Evolutionary conservation across 2,113 vertebrate genomes (phyloP).

Genomic region (Lichenostomus cassidix): DNA sequence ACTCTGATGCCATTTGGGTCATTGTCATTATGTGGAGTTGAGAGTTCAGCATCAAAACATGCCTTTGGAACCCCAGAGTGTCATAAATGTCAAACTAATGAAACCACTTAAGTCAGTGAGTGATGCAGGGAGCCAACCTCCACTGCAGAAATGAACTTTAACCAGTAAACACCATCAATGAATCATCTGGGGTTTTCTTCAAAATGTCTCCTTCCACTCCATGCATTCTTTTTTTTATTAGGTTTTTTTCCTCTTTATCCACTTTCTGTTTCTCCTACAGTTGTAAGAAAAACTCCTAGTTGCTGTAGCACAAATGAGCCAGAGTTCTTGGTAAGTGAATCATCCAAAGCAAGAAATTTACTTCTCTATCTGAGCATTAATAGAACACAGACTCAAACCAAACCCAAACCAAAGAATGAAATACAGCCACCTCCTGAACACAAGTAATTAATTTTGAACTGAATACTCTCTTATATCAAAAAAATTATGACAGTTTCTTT

Average conservation of each 20-base stretch:
- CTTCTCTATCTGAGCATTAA: not conserved
- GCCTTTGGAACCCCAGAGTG: not conserved
- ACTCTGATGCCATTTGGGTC: not conserved
- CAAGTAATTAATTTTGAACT: not conserved
- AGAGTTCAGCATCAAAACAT: conserved; percentile 6
- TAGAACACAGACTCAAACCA: not conserved
- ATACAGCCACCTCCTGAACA: not conserved
- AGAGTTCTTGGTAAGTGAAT: not conserved
- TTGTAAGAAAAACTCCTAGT: not conserved
- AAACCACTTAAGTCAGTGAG: not conserved
- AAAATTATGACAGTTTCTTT: not conserved
- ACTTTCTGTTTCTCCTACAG: not conserved
- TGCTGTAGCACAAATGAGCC: not conserved
- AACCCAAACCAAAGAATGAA: not conserved
- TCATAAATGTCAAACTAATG: conserved; percentile 1
- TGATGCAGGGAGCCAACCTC: not conserved
- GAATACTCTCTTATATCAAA: not conserved
- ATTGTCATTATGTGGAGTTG: not conserved
- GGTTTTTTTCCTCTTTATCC: no score
- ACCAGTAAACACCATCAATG: not conserved
- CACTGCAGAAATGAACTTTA: not conserved
- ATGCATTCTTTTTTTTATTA: not conserved
- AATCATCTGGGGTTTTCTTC: not conserved
- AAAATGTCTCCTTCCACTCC: not conserved
- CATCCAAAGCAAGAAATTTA: not conserved